These are phyloP conservation scores for Formica aserva DNA, from an alignment of 2,888 invertebrate species.

Conservation along the genomic window DNA sequence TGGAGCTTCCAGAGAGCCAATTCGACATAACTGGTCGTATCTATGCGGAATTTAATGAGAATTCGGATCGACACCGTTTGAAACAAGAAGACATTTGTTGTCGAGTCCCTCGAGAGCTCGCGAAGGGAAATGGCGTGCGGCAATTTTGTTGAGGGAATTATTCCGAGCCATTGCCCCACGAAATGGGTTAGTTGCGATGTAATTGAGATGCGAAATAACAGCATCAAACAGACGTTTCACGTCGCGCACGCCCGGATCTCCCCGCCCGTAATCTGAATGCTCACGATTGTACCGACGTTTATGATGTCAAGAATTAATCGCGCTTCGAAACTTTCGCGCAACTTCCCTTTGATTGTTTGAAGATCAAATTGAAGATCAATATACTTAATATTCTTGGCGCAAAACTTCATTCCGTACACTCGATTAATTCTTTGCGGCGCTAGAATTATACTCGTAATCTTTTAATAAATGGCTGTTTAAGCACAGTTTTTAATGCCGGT, in stretches of 20 bases:
- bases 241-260: constrained; percentile 39
- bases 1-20: neutral
- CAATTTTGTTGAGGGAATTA: constrained; percentile 62
- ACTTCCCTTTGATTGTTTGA: neutral
- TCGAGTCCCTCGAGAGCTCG: constrained; percentile 32
- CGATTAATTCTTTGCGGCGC: neutral
- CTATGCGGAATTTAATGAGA: constrained; percentile 32
- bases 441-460: neutral
- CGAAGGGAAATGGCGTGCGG: constrained; percentile 50
- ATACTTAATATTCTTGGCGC: neutral
- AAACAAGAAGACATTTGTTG: constrained; percentile 40
- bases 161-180: constrained; percentile 64
- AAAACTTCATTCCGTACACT: neutral
- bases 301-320: constrained; percentile 56
- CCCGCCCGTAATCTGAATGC: constrained; percentile 48
- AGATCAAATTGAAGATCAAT: neutral
- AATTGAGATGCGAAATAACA: constrained; percentile 71
- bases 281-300: constrained; percentile 45
- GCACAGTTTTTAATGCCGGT: neutral
- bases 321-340: neutral
- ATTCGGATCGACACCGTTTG: constrained; percentile 44
- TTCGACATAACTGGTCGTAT: constrained; percentile 18
- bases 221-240: constrained; percentile 57
- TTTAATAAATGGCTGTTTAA: neutral
- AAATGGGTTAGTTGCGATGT: constrained; percentile 61